Conservation (phyloP, 2,888 invertebrate genomes). For the Esperia sulphurella region DNA sequence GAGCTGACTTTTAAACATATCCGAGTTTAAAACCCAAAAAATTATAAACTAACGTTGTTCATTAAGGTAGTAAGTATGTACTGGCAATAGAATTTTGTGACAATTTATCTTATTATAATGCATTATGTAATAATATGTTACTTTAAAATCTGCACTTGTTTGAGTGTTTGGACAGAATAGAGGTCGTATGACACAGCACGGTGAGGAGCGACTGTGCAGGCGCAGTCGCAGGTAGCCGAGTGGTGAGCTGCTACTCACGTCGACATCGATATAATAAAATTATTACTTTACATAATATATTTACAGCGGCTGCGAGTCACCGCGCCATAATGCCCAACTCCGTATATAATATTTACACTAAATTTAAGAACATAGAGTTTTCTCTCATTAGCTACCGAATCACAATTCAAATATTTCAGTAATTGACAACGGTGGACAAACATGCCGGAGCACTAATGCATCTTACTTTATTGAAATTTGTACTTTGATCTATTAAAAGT, state of each 20-base stretch:
- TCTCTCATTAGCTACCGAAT: conserved; percentile 79
- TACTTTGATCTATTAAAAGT: conserved; percentile 71
- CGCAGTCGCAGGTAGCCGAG: conserved; percentile 19
- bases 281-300: conserved; percentile 75
- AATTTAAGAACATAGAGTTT: conserved; percentile 75
- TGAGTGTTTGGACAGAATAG: conserved; percentile 73
- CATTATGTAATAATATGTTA: conserved; percentile 49
- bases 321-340: conserved; percentile 77
- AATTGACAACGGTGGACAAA: conserved; percentile 79
- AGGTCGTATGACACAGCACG: conserved; percentile 57
- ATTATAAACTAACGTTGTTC: conserved; percentile 58
- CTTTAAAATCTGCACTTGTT: conserved; percentile 64
- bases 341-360: conserved; percentile 76
- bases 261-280: conserved; percentile 65
- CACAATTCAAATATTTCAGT: conserved; percentile 78
- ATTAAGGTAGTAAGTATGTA: conserved; percentile 55
- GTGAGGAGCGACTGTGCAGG: conserved; percentile 21
- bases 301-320: conserved; percentile 65
- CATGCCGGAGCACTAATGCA: conserved; percentile 73
- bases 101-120: conserved; percentile 64
- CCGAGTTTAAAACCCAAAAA: conserved; percentile 65
- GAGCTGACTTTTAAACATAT: conserved; percentile 56
- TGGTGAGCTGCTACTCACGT: conserved; percentile 33
- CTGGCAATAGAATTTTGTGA: conserved; percentile 73
- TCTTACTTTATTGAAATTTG: conserved; percentile 74